phyloP scores from a whole-genome alignment of 2,888 invertebrate genomes.

The Heliconius hortense region DNA sequence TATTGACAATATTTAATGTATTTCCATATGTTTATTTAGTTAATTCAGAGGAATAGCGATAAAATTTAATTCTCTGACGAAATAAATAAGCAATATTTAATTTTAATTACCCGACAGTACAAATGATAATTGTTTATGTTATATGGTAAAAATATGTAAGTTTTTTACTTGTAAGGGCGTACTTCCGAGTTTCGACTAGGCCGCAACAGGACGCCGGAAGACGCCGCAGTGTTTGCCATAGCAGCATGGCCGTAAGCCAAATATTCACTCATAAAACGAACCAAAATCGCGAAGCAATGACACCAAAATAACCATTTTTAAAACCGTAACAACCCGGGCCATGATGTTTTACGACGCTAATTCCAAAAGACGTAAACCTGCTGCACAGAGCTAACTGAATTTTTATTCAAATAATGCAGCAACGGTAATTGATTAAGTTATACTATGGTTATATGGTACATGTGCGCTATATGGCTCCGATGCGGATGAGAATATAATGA shows the following conservation, averaged over 20 bases:
- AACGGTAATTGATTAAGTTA: constrained; percentile 7
- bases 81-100: background rate
- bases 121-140: background rate
- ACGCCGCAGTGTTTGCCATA: constrained; percentile 50
- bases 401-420: constrained; percentile 16
- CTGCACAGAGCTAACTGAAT: constrained; percentile 10
- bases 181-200: constrained; percentile 24
- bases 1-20: background rate
- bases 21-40: background rate
- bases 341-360: constrained; percentile 31
- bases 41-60: too few species aligned
- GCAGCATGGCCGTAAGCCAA: constrained; percentile 58
- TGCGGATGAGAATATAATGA: constrained; percentile 38
- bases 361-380: constrained; percentile 21
- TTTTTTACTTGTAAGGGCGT: constrained; percentile 8
- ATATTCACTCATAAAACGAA: constrained; percentile 49
- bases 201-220: constrained; percentile 56
- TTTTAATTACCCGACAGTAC: background rate
- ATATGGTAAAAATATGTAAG: background rate
- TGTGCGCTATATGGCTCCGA: constrained; percentile 18
- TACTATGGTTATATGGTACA: background rate
- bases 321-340: constrained; percentile 28
- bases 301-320: constrained; percentile 34
- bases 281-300: constrained; percentile 46
- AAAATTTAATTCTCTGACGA: background rate